A percentile compares a stretch with the other conserved stretches of the same genome.
These are phyloP conservation scores for Elgonia sp. DNA, from an alignment of 2,888 invertebrate species.

Conservation along the genomic window DNA sequence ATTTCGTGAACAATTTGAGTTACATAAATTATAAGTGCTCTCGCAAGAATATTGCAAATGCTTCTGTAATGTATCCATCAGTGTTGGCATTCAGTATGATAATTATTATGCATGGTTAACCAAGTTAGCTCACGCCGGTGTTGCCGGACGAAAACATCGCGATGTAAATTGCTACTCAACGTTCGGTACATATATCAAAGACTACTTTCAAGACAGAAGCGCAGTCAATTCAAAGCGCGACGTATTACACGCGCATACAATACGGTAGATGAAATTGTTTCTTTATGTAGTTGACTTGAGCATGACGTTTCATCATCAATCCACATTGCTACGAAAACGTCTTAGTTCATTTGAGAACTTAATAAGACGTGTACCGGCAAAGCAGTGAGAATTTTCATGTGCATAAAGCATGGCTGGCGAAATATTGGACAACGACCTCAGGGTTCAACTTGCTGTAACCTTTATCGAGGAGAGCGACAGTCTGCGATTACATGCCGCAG, in stretches of 20 bases:
- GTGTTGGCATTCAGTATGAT: conserved; percentile 54
- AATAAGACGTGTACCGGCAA: conserved; percentile 53
- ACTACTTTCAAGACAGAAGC: conserved; percentile 56
- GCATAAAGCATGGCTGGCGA: conserved; percentile 69
- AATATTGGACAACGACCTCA: conserved; percentile 78
- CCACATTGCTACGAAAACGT: conserved; percentile 21
- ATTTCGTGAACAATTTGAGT: conserved; percentile 26
- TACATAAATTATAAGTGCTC: conserved; percentile 36
- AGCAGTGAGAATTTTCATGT: conserved; percentile 52
- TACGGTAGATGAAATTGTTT: conserved; percentile 35
- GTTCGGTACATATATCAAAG: conserved; percentile 55
- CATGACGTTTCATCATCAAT: conserved; percentile 41
- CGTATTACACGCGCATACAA: conserved; percentile 19
- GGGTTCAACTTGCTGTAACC: conserved; percentile 79
- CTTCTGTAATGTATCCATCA: conserved; percentile 49
- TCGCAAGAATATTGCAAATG: conserved; percentile 32
- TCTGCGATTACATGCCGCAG: conserved; percentile 76
- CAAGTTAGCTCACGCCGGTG: conserved; percentile 35
- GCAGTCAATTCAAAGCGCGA: conserved; percentile 25
- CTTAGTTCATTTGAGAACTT: conserved; percentile 46
- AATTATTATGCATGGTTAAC: conserved; percentile 65
- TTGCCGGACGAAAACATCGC: conserved; percentile 49
- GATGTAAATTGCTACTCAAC: conserved; percentile 53
- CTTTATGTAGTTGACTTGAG: conserved; percentile 31
- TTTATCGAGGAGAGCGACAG: conserved; percentile 77